These are phyloP conservation scores for Xylota segnis DNA, from an alignment of 2,888 invertebrate species.

Conservation along the genomic window DNA sequence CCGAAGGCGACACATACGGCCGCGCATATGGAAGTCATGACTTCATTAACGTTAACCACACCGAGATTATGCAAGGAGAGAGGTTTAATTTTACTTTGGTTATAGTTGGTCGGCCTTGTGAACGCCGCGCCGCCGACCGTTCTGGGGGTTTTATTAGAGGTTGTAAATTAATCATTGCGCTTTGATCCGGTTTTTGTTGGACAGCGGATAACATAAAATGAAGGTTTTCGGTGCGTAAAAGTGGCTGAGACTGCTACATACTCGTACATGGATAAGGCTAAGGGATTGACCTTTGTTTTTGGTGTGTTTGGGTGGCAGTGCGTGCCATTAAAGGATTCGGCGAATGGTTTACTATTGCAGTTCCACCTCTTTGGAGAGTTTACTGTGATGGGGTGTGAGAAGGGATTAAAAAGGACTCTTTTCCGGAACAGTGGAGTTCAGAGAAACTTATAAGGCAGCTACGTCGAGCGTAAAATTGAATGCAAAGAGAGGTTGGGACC, in stretches of 20 bases:
- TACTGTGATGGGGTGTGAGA: too few species aligned
- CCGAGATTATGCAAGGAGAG: constrained; percentile 68
- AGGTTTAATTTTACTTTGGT: constrained; percentile 63
- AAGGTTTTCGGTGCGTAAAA: constrained; percentile 15
- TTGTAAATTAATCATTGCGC: constrained; percentile 73
- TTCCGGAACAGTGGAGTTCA: too few species aligned
- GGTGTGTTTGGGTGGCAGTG: background rate
- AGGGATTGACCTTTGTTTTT: background rate
- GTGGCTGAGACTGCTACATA: constrained; percentile 1
- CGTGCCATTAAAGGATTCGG: constrained; percentile 11
- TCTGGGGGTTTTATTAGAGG: constrained; percentile 57
- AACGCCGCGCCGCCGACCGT: too few species aligned
- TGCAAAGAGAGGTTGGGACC: too few species aligned
- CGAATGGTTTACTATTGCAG: too few species aligned
- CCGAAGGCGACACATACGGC: constrained; percentile 53
- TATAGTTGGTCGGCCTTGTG: constrained; percentile 13
- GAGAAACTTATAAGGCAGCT: too few species aligned
- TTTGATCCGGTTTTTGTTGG: constrained; percentile 70
- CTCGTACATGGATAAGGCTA: constrained; percentile 13
- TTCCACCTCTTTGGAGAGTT: too few species aligned
- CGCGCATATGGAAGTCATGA: constrained; percentile 62
- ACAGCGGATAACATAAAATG: constrained; percentile 51
- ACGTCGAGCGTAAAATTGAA: too few species aligned
- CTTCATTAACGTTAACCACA: constrained; percentile 74
- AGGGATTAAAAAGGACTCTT: too few species aligned